Base-by-base conservation (phyloP, 2,888 invertebrate genomes). In the Pandemis heparana region DNA sequence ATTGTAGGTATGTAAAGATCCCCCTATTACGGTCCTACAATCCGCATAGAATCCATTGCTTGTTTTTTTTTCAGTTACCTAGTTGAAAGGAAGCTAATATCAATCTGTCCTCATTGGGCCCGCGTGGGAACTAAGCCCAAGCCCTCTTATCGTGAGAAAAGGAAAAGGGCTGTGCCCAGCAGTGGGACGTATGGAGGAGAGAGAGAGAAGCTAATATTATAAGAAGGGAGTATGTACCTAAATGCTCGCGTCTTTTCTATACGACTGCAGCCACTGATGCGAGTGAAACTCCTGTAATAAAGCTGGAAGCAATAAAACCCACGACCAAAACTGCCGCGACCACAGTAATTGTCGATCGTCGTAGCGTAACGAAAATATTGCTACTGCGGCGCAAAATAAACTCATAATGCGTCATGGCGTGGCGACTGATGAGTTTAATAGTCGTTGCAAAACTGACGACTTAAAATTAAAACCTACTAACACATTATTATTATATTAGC, bases 281-380 rank as follows among this genome's bases (percentile, higher is more conserved):
- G 46, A 32, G 43, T n/a, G 46, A 18, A 12, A 69, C 64, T 39
- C 73, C 56, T 59, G 63, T 48, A 60, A 74, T 46, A 61, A 65
- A 53, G 6, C 16, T 65, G 67, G 65, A 65, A 65, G 74, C 74
- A 74, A 74, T 74, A 65, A 70, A 74, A 53, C 51, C 18, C 63
- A 39, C 32, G 16, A 59, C 12, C 63, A 48, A 14, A 69, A 73
- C 68, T 39, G 59, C 60, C 60, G 56, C 69, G 32, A 65, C 68
- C 43, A 18, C 39, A 18, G 65, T 64, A 61, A 65, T 74, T 64
- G 60, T 60, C 43, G 4, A 16, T 48, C 60, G 48, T 41, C 41
- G 60, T 39, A 72, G 67, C 68, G 62, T 60, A 43, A 64, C 51
- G 68, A 60, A 64, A 65, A 69, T 64, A 74, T 46, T 63, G 48